These are phyloP conservation scores for Alca torda DNA, from an alignment of 2,797 vertebrate genomes.

Conservation along the genomic window DNA sequence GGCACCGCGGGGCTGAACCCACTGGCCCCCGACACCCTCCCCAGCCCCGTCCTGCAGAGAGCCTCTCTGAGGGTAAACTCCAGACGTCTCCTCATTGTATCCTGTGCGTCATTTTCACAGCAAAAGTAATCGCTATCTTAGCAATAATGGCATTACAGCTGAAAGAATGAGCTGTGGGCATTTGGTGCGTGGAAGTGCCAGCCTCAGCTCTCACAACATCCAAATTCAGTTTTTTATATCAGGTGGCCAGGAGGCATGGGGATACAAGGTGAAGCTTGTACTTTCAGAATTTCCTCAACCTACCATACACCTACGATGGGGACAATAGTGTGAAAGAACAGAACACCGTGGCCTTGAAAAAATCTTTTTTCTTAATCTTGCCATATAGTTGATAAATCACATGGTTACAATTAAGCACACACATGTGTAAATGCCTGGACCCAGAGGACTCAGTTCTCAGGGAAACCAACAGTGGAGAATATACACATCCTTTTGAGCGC, in stretches of 20 bases:
- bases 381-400: background rate
- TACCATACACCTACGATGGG: accelerated
- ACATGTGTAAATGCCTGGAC: background rate
- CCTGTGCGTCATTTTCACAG: accelerated
- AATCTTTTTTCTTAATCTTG: background rate
- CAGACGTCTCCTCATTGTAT: background rate
- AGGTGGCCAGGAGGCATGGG: background rate
- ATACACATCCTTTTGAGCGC: background rate
- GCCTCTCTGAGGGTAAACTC: background rate
- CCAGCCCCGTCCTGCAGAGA: background rate
- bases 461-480: background rate
- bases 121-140: background rate
- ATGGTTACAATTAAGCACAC: background rate
- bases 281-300: background rate
- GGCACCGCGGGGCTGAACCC: background rate
- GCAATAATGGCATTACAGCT: background rate
- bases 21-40: background rate
- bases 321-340: background rate
- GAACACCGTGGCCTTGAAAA: background rate
- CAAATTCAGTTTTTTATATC: background rate
- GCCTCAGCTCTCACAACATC: background rate
- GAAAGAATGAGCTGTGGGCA: background rate
- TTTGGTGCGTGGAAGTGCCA: background rate
- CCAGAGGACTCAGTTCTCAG: background rate
- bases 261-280: background rate